Evolutionary conservation across 2,888 invertebrate genomes (phyloP).

Genomic region (Ichneumoninae sp.): DNA sequence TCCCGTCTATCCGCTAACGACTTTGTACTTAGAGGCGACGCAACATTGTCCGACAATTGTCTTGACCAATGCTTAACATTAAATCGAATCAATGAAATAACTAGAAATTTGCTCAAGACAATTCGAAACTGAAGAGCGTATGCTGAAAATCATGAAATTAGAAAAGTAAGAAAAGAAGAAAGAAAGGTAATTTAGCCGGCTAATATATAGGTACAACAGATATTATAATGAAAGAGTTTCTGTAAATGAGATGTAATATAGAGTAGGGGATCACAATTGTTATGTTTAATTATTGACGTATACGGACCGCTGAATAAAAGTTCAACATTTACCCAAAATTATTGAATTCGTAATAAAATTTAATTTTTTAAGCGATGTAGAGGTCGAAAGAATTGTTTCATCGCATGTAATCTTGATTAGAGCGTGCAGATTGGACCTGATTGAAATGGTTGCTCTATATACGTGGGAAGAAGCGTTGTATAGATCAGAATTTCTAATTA

Average conservation of each 20-base stretch:
- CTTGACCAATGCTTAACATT: constrained; percentile 1
- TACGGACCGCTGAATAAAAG: constrained; percentile 57
- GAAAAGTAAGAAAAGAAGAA: neutral
- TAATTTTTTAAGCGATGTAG: no score
- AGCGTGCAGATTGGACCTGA: no score
- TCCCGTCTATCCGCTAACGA: constrained; percentile 38
- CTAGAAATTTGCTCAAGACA: constrained; percentile 28
- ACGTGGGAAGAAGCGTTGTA: no score
- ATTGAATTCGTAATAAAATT: neutral
- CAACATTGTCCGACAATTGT: constrained; percentile 29
- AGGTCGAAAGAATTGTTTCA: neutral
- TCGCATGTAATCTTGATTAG: no score
- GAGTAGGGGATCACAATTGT: constrained; percentile 59
- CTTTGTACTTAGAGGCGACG: constrained; percentile 63
- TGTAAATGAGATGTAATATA: constrained; percentile 64
- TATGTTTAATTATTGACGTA: constrained; percentile 53
- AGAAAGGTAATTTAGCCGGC: constrained; percentile 22
- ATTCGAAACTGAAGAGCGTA: constrained; percentile 19
- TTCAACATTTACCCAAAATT: constrained; percentile 18
- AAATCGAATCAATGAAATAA: neutral
- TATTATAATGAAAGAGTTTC: constrained; percentile 20
- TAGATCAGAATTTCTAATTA: no score
- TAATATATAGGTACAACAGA: constrained; percentile 35
- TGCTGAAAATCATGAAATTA: constrained; percentile 36
- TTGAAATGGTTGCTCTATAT: no score